Evolutionary conservation across 2,113 vertebrate species (phyloP).

Genomic region (Ahaetulla prasina): DNA sequence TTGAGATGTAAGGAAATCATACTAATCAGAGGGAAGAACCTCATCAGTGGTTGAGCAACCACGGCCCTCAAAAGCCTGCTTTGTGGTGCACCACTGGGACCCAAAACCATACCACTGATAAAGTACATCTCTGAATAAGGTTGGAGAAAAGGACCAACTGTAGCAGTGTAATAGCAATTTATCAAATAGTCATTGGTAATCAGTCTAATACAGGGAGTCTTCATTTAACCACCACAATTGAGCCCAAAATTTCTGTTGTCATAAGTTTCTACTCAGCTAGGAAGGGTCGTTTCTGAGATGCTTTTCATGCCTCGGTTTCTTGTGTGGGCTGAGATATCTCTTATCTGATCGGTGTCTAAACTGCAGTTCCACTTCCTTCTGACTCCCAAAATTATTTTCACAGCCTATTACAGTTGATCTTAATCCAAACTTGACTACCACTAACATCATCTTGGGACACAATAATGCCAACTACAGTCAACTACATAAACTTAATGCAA

Average conservation of each 20-base stretch:
- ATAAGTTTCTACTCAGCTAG: too few species aligned
- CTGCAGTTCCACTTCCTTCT: not conserved
- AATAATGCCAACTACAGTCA: too few species aligned
- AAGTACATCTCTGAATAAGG: not conserved
- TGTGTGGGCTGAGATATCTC: not conserved
- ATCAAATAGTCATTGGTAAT: not conserved
- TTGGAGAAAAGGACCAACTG: not conserved
- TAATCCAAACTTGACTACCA: not conserved
- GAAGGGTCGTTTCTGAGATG: too few species aligned
- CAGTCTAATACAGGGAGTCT: not conserved
- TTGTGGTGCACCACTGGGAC: not conserved
- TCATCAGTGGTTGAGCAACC: not conserved
- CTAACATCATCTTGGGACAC: not conserved
- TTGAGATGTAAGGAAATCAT: not conserved
- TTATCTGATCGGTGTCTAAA: not conserved
- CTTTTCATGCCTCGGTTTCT: too few species aligned
- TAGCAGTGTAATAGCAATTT: not conserved
- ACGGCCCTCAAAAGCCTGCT: not conserved
- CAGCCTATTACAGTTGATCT: not conserved
- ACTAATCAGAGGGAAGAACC: not conserved
- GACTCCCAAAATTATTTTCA: not conserved
- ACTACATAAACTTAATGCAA: too few species aligned
- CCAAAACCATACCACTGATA: not conserved
- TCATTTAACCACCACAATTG: too few species aligned
- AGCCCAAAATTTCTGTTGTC: too few species aligned